Evolutionary conservation across 1,140 invertebrate species (phyloP).

Genomic region (Bombyx mandarina): DNA sequence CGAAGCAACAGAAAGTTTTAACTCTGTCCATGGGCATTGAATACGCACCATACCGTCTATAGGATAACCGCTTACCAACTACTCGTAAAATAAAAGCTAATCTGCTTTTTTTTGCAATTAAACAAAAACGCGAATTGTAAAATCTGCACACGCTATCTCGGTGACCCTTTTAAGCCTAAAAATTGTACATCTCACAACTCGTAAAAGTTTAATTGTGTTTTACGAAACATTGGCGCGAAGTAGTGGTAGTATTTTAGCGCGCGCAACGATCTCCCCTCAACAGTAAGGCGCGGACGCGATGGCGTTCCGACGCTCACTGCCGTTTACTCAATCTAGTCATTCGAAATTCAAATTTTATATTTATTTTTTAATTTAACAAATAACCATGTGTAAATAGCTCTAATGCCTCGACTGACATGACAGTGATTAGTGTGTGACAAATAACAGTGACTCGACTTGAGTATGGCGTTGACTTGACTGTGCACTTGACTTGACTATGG

Average conservation of each 20-base stretch:
- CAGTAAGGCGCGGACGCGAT: conserved; percentile 50
- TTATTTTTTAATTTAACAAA: conserved; percentile 7
- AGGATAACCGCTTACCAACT: too few relatives aligned
- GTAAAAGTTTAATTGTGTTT: conserved; percentile 11
- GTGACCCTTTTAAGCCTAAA: too few relatives aligned
- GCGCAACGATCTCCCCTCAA: conserved; percentile 19
- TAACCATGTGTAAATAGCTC: conserved; percentile 3
- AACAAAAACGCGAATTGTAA: too few relatives aligned
- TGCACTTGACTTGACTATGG: conserved; percentile 12
- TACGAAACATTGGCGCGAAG: conserved; percentile 35
- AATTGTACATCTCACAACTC: too few relatives aligned
- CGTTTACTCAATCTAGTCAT: conserved; percentile 48
- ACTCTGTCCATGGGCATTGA: too few relatives aligned
- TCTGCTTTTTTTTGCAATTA: too few relatives aligned
- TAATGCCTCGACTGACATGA: conserved; percentile 19
- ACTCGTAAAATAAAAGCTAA: too few relatives aligned
- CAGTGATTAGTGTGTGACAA: conserved; percentile 23
- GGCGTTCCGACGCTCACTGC: conserved; percentile 38
- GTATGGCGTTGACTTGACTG: conserved; percentile 14
- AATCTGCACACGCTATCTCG: too few relatives aligned
- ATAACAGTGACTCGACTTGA: conserved; percentile 34
- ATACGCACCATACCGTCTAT: too few relatives aligned
- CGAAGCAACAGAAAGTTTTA: too few relatives aligned
- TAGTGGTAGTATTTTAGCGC: conserved; percentile 58
- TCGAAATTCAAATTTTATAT: conserved; percentile 13